Conservation (phyloP, 2,888 invertebrate species). For the Synergus itoensis region DNA sequence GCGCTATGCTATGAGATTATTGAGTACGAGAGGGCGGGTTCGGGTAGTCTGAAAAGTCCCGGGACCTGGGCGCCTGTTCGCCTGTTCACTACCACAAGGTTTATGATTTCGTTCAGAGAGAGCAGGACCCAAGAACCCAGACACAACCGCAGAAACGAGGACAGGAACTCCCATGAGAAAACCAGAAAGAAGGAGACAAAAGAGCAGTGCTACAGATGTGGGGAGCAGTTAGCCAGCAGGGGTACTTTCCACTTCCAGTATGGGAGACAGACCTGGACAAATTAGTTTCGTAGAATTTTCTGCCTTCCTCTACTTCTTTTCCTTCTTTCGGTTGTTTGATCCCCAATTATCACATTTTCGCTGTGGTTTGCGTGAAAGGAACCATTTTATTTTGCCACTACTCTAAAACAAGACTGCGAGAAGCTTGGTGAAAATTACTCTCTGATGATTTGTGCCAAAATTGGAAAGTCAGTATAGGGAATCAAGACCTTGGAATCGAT, state of each 20-base stretch:
- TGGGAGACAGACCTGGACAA: slow-evolving; percentile 50
- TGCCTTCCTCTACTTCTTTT: slow-evolving; percentile 45
- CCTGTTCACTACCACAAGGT: slow-evolving; percentile 71
- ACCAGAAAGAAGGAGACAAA: slow-evolving; percentile 39
- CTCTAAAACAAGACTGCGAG: not conserved
- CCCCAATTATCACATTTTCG: slow-evolving; percentile 41
- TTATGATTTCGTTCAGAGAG: slow-evolving; percentile 65
- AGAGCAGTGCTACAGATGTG: slow-evolving; percentile 41
- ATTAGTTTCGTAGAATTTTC: slow-evolving; percentile 54
- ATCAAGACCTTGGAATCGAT: not conserved
- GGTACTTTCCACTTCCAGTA: slow-evolving; percentile 21
- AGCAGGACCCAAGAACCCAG: slow-evolving; percentile 52
- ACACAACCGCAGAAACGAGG: slow-evolving; percentile 59
- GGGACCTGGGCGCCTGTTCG: slow-evolving; percentile 69
- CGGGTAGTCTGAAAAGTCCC: slow-evolving; percentile 72
- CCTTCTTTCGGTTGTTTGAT: slow-evolving; percentile 45
- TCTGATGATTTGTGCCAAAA: not conserved
- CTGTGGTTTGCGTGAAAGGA: slow-evolving; percentile 31
- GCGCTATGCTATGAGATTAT: slow-evolving; percentile 70
- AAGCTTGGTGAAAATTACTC: not conserved
- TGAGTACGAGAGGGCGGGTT: slow-evolving; percentile 68
- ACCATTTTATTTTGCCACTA: slow-evolving; percentile 35
- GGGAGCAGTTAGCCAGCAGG: slow-evolving; percentile 42
- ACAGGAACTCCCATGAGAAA: slow-evolving; percentile 50
- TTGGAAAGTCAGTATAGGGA: not conserved